A percentile compares a stretch with the other conserved stretches of the same genome.
phyloP scores from a whole-genome alignment of 1,140 invertebrate species.

The Listronotus bonariensis region DNA sequence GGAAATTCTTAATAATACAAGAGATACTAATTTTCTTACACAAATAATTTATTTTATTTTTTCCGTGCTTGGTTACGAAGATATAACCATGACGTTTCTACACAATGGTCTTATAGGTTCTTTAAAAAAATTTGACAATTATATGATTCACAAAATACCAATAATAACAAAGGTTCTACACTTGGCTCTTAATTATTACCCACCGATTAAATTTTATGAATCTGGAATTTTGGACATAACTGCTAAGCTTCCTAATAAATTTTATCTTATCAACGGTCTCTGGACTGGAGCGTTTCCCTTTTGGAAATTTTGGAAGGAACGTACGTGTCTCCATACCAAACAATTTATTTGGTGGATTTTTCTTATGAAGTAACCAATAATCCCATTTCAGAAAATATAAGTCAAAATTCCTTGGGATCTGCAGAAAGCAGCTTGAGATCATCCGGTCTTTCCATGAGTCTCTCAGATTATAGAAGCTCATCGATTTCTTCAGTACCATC shows the following conservation, averaged over 20 bases:
- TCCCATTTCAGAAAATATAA: neutral
- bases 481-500: constrained; percentile 9
- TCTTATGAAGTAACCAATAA: constrained; percentile 30
- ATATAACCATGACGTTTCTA: constrained; percentile 38
- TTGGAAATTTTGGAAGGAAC: constrained; percentile 44
- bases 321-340: constrained; percentile 39
- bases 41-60: constrained; percentile 44
- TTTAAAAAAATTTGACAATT: constrained; percentile 35
- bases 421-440: constrained; percentile 3
- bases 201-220: constrained; percentile 48
- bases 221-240: constrained; percentile 43
- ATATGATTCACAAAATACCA: constrained; percentile 31
- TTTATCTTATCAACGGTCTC: constrained; percentile 46
- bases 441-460: neutral
- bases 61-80: constrained; percentile 38
- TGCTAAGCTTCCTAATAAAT: constrained; percentile 44
- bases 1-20: constrained; percentile 25
- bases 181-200: constrained; percentile 40
- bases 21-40: constrained; percentile 38
- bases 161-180: constrained; percentile 38
- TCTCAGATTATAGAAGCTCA: neutral
- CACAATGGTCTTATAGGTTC: constrained; percentile 33
- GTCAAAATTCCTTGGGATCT: constrained; percentile 14
- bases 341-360: constrained; percentile 49
- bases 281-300: constrained; percentile 45